phyloP scores from a whole-genome alignment of 2,113 vertebrate genomes.

The Isichthys henryi region DNA sequence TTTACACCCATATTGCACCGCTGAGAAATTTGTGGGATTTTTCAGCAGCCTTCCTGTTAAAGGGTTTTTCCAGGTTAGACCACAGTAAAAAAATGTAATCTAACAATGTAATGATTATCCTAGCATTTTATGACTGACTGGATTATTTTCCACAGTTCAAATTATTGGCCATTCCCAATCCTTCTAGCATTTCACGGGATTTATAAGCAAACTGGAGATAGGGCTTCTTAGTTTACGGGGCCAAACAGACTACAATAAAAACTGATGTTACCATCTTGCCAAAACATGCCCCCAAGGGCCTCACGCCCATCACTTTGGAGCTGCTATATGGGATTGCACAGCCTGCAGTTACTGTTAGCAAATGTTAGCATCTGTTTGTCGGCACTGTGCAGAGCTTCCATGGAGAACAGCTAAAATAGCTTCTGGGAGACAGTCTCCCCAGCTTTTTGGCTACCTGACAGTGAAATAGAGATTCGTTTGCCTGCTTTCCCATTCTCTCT shows the following conservation, averaged over 20 bases:
- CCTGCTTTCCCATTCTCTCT: background rate
- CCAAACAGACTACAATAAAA: background rate
- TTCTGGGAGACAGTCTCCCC: background rate
- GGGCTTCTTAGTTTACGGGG: background rate
- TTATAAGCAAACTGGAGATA: background rate
- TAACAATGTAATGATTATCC: background rate
- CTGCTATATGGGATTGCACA: background rate
- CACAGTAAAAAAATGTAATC: background rate
- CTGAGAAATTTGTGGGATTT: background rate
- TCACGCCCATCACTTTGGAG: background rate
- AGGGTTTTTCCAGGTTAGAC: background rate
- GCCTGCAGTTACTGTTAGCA: background rate
- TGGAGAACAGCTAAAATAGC: background rate
- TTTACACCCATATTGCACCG: background rate
- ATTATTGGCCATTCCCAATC: background rate
- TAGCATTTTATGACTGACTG: background rate
- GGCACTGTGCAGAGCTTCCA: background rate
- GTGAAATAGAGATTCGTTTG: background rate
- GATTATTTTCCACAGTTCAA: background rate
- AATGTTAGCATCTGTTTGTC: slow-evolving; percentile 2
- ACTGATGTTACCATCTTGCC: background rate
- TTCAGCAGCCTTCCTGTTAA: background rate
- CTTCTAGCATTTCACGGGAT: background rate
- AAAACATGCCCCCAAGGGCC: background rate
- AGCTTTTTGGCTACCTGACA: background rate